These are phyloP conservation scores for Willowsia nigromaculata DNA, from an alignment of 2,888 invertebrate genomes.

Conservation along the genomic window DNA sequence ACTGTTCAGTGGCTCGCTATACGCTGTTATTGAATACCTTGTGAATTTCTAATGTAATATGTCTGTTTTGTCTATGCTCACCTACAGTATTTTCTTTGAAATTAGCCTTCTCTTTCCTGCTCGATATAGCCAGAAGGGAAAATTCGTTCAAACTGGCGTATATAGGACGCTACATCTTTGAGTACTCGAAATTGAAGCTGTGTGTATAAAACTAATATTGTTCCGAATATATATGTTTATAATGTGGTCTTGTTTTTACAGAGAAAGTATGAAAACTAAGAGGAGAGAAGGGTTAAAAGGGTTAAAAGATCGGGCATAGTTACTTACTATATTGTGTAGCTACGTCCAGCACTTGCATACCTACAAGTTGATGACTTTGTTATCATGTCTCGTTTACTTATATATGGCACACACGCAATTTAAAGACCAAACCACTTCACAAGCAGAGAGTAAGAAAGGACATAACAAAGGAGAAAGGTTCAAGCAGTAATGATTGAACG, in stretches of 20 bases:
- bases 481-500: conserved; percentile 22
- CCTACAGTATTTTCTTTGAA: background rate
- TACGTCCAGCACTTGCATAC: no score
- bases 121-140: background rate
- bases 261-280: background rate
- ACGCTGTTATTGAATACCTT: background rate
- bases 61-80: background rate
- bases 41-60: conserved; percentile 45
- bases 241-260: background rate
- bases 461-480: background rate
- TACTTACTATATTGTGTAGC: no score
- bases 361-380: background rate
- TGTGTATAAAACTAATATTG: background rate
- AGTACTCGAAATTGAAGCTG: background rate
- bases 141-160: background rate
- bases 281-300: no score
- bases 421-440: background rate
- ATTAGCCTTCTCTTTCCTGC: conserved; percentile 8
- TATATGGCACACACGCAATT: background rate
- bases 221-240: no score
- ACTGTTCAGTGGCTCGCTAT: background rate
- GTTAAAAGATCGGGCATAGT: no score
- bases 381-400: background rate
- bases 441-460: background rate
- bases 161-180: background rate